A percentile compares a stretch with the other conserved stretches of the same genome.
Conservation (phyloP, 2,888 invertebrate genomes). For the Tenthredo amoena region DNA sequence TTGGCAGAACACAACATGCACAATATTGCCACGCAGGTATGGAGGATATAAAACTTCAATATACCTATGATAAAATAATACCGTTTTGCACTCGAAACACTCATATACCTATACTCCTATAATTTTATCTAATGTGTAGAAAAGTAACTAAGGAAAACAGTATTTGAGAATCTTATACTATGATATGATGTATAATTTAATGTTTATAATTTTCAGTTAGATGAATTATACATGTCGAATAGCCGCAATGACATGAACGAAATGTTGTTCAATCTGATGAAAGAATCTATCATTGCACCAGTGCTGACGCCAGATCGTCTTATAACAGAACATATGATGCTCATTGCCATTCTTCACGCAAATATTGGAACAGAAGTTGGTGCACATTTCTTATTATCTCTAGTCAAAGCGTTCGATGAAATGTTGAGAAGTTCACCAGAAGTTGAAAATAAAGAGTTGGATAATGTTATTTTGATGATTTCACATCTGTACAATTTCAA, state of each 20-base stretch:
- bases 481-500: conserved; percentile 94
- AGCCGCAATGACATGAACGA: conserved; percentile 92
- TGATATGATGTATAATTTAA: conserved; percentile 31
- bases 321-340: conserved; percentile 90
- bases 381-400: conserved; percentile 90
- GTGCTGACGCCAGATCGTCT: conserved; percentile 86
- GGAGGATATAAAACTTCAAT: not conserved
- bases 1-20: conserved; percentile 93
- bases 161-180: not conserved
- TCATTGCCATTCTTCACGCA: conserved; percentile 91
- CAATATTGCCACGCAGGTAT: conserved; percentile 84
- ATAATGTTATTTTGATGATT: conserved; percentile 89
- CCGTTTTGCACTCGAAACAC: not conserved
- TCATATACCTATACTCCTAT: not conserved
- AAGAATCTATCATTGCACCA: conserved; percentile 84
- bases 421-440: conserved; percentile 79
- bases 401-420: conserved; percentile 85
- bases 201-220: conserved; percentile 81
- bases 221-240: conserved; percentile 88
- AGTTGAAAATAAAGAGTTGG: conserved; percentile 88
- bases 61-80: not conserved
- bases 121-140: not conserved
- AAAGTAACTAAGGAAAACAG: not conserved
- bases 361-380: conserved; percentile 96
- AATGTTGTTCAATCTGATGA: conserved; percentile 84